Conservation (phyloP, 2,888 invertebrate species). For the Chymomyza fuscimana region DNA sequence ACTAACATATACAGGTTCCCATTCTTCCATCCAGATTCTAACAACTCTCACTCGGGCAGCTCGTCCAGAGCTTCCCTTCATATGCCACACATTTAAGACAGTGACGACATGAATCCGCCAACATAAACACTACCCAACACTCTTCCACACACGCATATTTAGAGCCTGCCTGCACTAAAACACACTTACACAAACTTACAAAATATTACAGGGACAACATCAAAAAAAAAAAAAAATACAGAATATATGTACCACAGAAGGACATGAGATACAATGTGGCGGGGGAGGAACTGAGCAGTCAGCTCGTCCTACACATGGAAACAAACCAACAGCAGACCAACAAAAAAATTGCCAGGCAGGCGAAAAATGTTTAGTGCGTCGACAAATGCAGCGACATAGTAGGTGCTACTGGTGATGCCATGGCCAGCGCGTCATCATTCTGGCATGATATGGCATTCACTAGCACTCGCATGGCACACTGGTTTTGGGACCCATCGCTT, state of each 20-base stretch:
- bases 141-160: slow-evolving; percentile 19
- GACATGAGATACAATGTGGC: not conserved
- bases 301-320: not conserved
- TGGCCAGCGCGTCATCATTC: slow-evolving; percentile 34
- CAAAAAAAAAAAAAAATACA: slow-evolving; percentile 40
- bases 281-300: not conserved
- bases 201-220: slow-evolving; percentile 24
- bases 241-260: slow-evolving; percentile 21
- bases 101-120: slow-evolving; percentile 74
- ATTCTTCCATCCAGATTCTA: slow-evolving; percentile 19
- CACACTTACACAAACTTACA: slow-evolving; percentile 27
- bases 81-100: slow-evolving; percentile 73
- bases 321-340: slow-evolving; percentile 2
- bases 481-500: slow-evolving; percentile 19
- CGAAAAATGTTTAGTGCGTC: slow-evolving; percentile 59
- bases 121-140: slow-evolving; percentile 65
- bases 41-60: not conserved
- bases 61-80: slow-evolving; percentile 35
- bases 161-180: slow-evolving; percentile 43
- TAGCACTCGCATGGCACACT: slow-evolving; percentile 53
- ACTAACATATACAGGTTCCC: slow-evolving; percentile 46
- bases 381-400: slow-evolving; percentile 46
- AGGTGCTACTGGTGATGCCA: slow-evolving; percentile 12
- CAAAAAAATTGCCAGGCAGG: slow-evolving; percentile 25
- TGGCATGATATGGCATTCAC: slow-evolving; percentile 66